Evolutionary conservation across 2,888 invertebrate genomes (phyloP), one percentile per base, ranked within the genome.

Genomic region (Drosophila glabriapex): DNA sequence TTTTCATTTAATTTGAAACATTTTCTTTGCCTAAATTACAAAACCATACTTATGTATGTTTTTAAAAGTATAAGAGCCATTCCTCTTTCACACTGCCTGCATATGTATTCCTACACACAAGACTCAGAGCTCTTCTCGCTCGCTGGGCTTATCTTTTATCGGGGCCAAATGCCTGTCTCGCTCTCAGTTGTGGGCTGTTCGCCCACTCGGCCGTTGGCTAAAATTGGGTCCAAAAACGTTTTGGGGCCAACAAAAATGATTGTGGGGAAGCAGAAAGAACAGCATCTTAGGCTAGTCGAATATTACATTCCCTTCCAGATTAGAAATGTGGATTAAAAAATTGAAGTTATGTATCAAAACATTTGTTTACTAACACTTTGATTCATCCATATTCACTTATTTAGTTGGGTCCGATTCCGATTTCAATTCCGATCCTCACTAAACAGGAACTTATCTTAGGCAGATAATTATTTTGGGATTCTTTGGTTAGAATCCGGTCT

Each of bases 1-100:
- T 88, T 88, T 88, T 88, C 91, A 74, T 88, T 88, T 86, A 90
- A 88, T 88, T 88, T 88, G 61, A 90, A 86, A 86, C 89, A 88
- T 88, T 86, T 90, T 90, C 87, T 84, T 86, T 86, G 84, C 73
- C 69, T 41, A 86, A 88, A 88, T 89, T 89, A 82, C 85, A 78
- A 79, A 61, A 68, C 71, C 76, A 80, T 78, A 80, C 43, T 56
- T 56, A 56, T 56, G 28, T 28, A 25, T 55, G 55, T 39, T 22
- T 28, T 31, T 33, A 33, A n/a, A 29, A 53, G 22, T 31, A 58
- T n/a, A 56, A 29, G 41, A 29, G 58, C 10, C 22, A 29, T 41
- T 58, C 7, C 12, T 37, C 9, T 10, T 9, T 3, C 14, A 7
- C 39, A 29, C 3, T 22, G 43, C 65, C 25, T 62, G 53, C 41